Evolutionary conservation across 2,113 vertebrate species (phyloP), one percentile per base, ranked within the genome.

Genomic region (Ursus arctos): DNA sequence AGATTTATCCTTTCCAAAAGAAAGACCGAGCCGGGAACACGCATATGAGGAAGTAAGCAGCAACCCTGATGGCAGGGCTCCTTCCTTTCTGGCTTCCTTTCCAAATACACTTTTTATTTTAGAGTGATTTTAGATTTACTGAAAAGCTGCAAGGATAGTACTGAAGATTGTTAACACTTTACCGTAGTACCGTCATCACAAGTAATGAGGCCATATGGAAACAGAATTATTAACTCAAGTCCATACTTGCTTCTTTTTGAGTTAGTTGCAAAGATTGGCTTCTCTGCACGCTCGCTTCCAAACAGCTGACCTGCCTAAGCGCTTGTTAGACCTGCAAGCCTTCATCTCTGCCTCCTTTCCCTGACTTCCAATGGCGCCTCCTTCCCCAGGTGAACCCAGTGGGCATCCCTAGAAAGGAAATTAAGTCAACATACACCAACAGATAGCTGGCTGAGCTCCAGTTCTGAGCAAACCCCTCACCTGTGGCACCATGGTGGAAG

Each of bases 1-100:
- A 93, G 99, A 99, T 82, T 97, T 99, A 53, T 99, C 99, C 1
- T 99, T 99, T 87, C 99, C 99, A 43, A 86, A 86, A 33, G 59
- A 95, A 63, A 98, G 99, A 47, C 99, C 99, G 1, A 87, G 96
- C 82, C 98, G 99, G 96, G 98, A 99, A 1, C 99, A 99, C 69
- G 24, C 98, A 3, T 99, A 98, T 59, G 95, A 98, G 55, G 98
- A 99, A 97, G 99, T 99, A 69, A 98, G 95, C 24, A 33, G 47
- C 31, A 40, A 13, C 40, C 5, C 7, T 14, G 15, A 24, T 28
- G 59, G 28, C 12, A 6, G 21, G 16, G 21, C 31, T 43, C 36
- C 19, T 81, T 55, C 26, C 24, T 31, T 11, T 67, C 33, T 33
- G 33, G 9, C 8, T 11, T 49, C 28, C 81, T 13, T 53, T 28